Conservation (phyloP, 92 coral and sea anemone species). For the Zoanthus sociatus region DNA sequence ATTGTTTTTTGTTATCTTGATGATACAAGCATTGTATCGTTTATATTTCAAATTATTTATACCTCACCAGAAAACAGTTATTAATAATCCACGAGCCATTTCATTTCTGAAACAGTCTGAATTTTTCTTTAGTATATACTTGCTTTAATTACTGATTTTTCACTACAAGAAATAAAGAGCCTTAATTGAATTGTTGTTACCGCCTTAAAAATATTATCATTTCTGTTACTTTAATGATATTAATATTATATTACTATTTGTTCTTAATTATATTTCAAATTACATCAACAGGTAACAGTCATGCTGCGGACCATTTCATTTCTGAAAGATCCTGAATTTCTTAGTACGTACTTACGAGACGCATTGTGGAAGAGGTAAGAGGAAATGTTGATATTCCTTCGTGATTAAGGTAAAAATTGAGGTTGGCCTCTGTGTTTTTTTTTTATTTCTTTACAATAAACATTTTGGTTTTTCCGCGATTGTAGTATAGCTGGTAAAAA, state of each 20-base stretch:
- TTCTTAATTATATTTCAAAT: background rate
- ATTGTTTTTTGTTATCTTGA: too few species aligned
- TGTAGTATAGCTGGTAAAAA: too few species aligned
- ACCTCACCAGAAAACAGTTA: conserved; percentile 48
- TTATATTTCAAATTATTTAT: too few species aligned
- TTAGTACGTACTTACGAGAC: conserved; percentile 76
- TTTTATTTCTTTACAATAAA: too few species aligned
- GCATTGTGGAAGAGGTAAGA: conserved; percentile 75
- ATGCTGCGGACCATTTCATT: conserved; percentile 91
- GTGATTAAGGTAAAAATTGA: background rate
- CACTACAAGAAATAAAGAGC: too few species aligned
- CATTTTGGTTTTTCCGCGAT: too few species aligned
- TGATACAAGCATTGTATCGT: too few species aligned
- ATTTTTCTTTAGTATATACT: conserved; percentile 67
- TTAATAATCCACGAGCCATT: conserved; percentile 84
- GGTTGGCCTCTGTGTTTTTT: background rate
- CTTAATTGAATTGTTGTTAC: too few species aligned
- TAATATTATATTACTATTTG: background rate
- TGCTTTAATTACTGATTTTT: background rate
- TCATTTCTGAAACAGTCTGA: conserved; percentile 89
- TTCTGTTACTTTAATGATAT: too few species aligned
- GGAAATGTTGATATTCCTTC: too few species aligned
- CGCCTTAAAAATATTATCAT: too few species aligned
- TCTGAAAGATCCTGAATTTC: conserved; percentile 86
- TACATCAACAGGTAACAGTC: conserved; percentile 72